Percentiles rank a stretch among this genome's conserved stretches.
These are phyloP conservation scores for Salminus brasiliensis DNA, from an alignment of 2,113 vertebrate species.

Conservation along the genomic window DNA sequence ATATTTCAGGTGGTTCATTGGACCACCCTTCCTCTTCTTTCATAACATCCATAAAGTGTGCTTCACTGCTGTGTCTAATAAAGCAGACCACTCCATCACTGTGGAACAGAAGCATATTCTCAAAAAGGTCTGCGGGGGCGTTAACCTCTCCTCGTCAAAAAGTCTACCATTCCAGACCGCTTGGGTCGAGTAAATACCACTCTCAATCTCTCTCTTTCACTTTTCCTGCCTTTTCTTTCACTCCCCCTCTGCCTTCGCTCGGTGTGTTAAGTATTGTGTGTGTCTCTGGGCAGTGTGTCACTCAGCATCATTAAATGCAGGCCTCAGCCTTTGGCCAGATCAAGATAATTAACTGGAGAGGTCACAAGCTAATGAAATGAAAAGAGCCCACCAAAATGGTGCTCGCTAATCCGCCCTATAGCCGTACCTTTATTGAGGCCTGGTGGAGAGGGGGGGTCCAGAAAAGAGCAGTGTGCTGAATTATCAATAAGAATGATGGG, in stretches of 20 bases:
- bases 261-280: constrained; percentile 81
- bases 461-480: constrained; percentile 34
- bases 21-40: constrained; percentile 11
- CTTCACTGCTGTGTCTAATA: constrained; percentile 1
- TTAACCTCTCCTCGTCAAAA: constrained; percentile 62
- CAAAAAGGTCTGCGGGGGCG: constrained; percentile 66
- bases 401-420: constrained; percentile 76
- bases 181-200: constrained; percentile 75
- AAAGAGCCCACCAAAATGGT: constrained; percentile 72
- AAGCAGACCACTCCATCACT: constrained; percentile 30
- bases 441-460: neutral
- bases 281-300: constrained; percentile 70
- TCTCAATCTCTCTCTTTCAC: constrained; percentile 67
- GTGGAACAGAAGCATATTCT: constrained; percentile 72
- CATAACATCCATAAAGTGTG: constrained; percentile 16
- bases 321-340: constrained; percentile 78
- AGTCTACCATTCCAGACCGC: constrained; percentile 58
- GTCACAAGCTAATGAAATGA: constrained; percentile 83
- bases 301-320: constrained; percentile 79
- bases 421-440: constrained; percentile 67
- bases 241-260: constrained; percentile 64
- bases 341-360: constrained; percentile 84
- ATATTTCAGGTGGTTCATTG: constrained; percentile 10
- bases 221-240: constrained; percentile 65
- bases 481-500: constrained; percentile 26